Evolutionary conservation across 2,113 vertebrate genomes (phyloP).

Genomic region (chimpanzee (Pan troglodytes)): NHGRI_mPanTro3-v2.1_pri NC_072416.2:16941501-16942000

Average conservation of each 20-base stretch:
- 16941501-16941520: too few species aligned
- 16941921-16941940: neutral
- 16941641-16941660: neutral
- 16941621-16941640: neutral
- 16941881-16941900: neutral
- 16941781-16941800: neutral
- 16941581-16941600: neutral
- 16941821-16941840: neutral
- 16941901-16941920: slow-evolving; percentile 19
- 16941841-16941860: neutral
- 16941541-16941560: too few species aligned
- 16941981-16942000: neutral
- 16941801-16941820: neutral
- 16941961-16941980: neutral
- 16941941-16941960: neutral
- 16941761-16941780: neutral
- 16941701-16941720: neutral
- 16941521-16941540: too few species aligned
- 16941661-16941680: neutral
- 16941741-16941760: accelerated
- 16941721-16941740: neutral
- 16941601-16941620: neutral
- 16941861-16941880: neutral
- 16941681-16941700: neutral
- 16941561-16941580: too few species aligned